Base-by-base conservation (phyloP, 2,797 vertebrate genomes). In the Todus mexicanus region DNA sequence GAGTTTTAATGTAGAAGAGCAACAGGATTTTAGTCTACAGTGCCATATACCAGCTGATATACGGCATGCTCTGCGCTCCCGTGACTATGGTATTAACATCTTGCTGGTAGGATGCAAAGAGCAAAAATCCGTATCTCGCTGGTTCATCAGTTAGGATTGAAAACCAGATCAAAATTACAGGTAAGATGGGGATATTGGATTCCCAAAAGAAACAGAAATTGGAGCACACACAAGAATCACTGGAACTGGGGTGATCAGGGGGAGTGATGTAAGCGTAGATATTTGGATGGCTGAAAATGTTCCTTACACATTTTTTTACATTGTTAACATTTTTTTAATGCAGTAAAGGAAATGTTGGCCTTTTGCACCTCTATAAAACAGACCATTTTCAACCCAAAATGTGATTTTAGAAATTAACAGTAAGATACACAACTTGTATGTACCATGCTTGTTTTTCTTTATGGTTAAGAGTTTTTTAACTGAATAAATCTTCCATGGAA, bases 401-500 rank as follows among this genome's bases (percentile, higher is more conserved):
- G 7, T 12, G 38, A 29, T 72, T 71, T 87, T 50, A 80, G n/a
- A 57, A 89, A 89, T 61, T 42, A 63, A 71, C 7, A 71, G 45
- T 80, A 85, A 87, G 18, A 64, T 35, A 69, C 0, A 84, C 4
- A n/a, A 25, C 45, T 57, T 27, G 15, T 22, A 82, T 18, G 18
- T 60, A 51, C 15, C 31, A 63, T 10, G 13, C 19, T 53, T 84
- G 11, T 22, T 89, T 73, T 76, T 42, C 48, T 80, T 87, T 57
- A 45, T 15, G 72, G 14, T 11, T 66, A 29, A n/a, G 22, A 66
- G 38, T 23, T 86, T 56, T 70, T 81, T 76, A 78, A 59, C 38
- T 89, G 42, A 74, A 87, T 80, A 87, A 90, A 89, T 93, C 61
- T 87, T 85, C 65, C 57, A 68, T 31, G 35, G 91, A 70, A 77